Evolutionary conservation across 2,888 invertebrate species (phyloP), one percentile per base, ranked within the genome.

Genomic region (Callyntrura sp.): DNA sequence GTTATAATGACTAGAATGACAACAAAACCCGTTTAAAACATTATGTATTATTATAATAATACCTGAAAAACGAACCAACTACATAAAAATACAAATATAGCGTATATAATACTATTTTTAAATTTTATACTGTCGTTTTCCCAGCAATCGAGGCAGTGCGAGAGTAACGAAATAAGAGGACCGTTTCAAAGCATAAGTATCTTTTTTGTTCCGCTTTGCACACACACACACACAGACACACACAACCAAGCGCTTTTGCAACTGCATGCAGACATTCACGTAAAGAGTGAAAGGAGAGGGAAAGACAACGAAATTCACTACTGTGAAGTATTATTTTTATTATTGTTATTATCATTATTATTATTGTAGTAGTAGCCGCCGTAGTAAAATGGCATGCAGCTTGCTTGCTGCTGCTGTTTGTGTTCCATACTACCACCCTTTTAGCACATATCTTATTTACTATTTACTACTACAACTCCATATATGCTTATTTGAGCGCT

Each of bases 311-410:
- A 86, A 79, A 79, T 79, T 68, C 68, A 79, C 45, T 76, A 55
- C 55, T 76, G 76, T 76, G 51, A 76, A 76, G 76, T 76, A 51
- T 51, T 76, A 76, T 51, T 76, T 51, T 73, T 48, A 48, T 79
- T 35, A 57, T 79, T 79, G 35, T 79, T 12, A 6, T 35, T 35
- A 6, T 35, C 25, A 23, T 25, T 62, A 62, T 62, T 23, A 62
- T 60, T 17, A 60, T 70, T 14, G n/a, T 70, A 43, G 43, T 70
- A 11, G 35, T 35, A 35, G 35, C 6, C 35, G 35, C 6, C 35
- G 17, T 35, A 88, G 85, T 79, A 82, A 85, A 89, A 81, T 89
- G 60, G 60, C 68, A 85, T 81, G 85, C 89, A 85, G 79, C 89
- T 57, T 43, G 57, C 79, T 81, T 84, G 88, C 20, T 76, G 62